Conservation (phyloP, 2,797 vertebrate species). For the Pseudotriccus pelzelni region DNA sequence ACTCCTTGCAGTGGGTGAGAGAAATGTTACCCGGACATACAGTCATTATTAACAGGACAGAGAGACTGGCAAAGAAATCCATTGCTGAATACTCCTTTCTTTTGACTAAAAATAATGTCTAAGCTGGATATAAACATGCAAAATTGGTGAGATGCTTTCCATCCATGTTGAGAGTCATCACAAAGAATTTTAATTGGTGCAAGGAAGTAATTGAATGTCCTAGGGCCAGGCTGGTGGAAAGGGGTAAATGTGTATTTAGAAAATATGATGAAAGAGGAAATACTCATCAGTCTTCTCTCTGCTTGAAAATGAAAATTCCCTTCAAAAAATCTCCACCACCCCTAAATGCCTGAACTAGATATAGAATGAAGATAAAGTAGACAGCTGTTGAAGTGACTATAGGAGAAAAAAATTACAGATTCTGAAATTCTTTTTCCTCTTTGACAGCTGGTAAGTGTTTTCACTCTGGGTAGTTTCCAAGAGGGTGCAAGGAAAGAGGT, state of each 20-base stretch:
- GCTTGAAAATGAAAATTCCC: not conserved
- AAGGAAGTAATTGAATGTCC: not conserved
- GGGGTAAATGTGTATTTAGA: not conserved
- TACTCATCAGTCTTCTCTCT: not conserved
- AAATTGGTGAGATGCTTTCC: not conserved
- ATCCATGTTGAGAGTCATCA: not conserved
- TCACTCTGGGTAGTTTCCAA: not conserved
- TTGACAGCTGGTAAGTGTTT: not conserved
- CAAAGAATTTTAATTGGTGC: not conserved
- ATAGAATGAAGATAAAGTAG: not conserved
- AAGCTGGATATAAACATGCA: not conserved
- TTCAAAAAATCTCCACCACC: not conserved
- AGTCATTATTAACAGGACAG: not conserved
- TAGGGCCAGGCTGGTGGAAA: fast-evolving
- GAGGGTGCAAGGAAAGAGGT: not conserved
- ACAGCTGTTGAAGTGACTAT: not conserved
- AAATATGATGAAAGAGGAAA: not conserved
- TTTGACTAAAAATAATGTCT: not conserved
- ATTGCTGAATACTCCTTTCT: not conserved
- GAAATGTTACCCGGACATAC: not conserved
- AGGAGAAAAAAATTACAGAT: not conserved
- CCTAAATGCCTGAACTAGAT: not conserved
- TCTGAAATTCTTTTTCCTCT: not conserved
- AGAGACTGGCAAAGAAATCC: not conserved
- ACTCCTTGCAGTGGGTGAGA: not conserved